Evolutionary conservation across 2,888 invertebrate genomes (phyloP).

Genomic region (Arge pagana): DNA sequence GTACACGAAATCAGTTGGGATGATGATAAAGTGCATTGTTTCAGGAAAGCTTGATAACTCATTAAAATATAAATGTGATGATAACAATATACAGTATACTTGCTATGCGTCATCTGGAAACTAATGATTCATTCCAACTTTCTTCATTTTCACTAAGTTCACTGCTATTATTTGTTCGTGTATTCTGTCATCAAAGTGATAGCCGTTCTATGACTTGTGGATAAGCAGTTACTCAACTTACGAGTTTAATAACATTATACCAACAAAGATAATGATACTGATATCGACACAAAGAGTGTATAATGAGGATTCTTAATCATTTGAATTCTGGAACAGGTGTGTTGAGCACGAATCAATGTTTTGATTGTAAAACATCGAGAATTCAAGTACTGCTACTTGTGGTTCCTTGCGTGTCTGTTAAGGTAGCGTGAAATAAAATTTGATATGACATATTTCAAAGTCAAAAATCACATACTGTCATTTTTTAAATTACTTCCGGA

Average conservation of each 20-base stretch:
- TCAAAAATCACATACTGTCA: too few relatives aligned
- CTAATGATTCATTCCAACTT: too few relatives aligned
- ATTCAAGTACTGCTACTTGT: too few relatives aligned
- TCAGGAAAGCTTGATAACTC: not conserved
- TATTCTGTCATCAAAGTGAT: slow-evolving; percentile 10
- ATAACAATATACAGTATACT: slow-evolving; percentile 4
- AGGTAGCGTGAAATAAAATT: too few relatives aligned
- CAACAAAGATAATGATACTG: not conserved
- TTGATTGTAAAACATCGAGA: too few relatives aligned
- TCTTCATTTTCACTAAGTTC: too few relatives aligned
- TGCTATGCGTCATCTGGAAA: too few relatives aligned
- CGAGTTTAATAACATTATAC: slow-evolving; percentile 9
- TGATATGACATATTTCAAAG: too few relatives aligned
- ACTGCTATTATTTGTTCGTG: too few relatives aligned
- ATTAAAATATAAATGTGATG: not conserved
- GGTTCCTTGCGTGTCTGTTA: too few relatives aligned
- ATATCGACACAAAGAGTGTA: not conserved
- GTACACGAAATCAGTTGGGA: too few relatives aligned
- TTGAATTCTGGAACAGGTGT: not conserved
- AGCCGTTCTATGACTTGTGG: not conserved
- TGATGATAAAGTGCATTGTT: slow-evolving; percentile 5
- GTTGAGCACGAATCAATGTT: not conserved
- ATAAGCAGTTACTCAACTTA: slow-evolving; percentile 18
- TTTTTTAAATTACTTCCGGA: too few relatives aligned
- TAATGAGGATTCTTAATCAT: not conserved